These are phyloP conservation scores for Pholis gunnellus DNA, from an alignment of 2,113 vertebrate species.

Conservation along the genomic window DNA sequence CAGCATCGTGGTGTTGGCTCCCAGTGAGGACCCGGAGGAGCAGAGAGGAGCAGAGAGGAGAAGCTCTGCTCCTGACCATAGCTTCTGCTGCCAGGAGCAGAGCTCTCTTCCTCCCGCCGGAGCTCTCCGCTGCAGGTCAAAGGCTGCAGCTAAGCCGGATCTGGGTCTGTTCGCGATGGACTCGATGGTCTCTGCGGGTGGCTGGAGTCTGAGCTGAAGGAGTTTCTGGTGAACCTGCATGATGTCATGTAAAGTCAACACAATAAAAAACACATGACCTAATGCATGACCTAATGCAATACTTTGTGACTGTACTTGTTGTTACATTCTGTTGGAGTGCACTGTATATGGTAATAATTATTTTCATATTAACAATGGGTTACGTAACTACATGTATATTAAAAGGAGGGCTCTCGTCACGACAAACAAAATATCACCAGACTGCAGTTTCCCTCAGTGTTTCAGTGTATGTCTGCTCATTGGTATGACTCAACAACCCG, in stretches of 20 bases:
- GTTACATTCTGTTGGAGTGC: background rate
- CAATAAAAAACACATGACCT: background rate
- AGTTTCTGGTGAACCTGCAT: background rate
- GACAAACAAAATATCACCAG: background rate
- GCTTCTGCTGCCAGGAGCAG: too few species aligned
- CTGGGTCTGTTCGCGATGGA: too few species aligned
- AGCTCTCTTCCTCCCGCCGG: too few species aligned
- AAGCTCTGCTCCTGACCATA: too few species aligned
- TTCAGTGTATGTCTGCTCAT: background rate
- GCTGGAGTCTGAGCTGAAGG: background rate
- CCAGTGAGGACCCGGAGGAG: background rate
- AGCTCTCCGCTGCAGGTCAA: too few species aligned
- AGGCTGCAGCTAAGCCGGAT: background rate
- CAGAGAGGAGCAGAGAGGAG: background rate
- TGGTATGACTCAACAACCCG: background rate
- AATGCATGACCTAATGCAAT: background rate
- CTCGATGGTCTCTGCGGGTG: background rate
- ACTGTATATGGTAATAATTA: background rate
- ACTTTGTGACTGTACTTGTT: background rate
- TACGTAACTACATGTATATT: background rate
- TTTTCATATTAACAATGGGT: background rate
- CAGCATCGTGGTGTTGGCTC: too few species aligned
- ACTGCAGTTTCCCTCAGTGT: background rate
- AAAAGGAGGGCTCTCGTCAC: background rate
- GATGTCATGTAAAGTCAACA: background rate